Evolutionary conservation across 2,888 invertebrate genomes (phyloP).

Genomic region (Aphelenchoides bicaudatus): DNA sequence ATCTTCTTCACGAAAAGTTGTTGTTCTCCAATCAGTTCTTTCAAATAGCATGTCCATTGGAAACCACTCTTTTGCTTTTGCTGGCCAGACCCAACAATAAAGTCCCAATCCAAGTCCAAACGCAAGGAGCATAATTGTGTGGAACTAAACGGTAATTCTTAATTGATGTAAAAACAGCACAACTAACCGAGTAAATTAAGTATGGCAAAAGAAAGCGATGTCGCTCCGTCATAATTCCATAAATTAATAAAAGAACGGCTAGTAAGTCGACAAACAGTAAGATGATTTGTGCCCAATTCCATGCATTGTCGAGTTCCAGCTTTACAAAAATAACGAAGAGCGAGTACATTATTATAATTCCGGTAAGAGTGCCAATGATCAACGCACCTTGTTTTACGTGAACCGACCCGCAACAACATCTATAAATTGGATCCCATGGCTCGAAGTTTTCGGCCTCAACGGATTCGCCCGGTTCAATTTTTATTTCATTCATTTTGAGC

Average conservation of each 20-base stretch:
- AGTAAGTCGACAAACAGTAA: constrained; percentile 5
- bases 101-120: constrained; percentile 4
- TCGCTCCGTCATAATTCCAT: neutral
- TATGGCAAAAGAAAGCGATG: constrained; percentile 7
- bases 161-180: too few relatives aligned
- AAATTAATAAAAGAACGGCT: neutral
- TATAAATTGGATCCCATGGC: constrained; percentile 9
- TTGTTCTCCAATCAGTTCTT: neutral
- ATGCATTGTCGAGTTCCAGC: neutral
- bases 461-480: constrained; percentile 5
- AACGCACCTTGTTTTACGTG: constrained; percentile 9
- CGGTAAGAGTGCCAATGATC: constrained; percentile 1
- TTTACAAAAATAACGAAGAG: neutral
- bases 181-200: constrained; percentile 3
- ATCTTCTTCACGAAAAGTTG: too few relatives aligned
- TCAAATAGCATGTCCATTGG: constrained; percentile 10
- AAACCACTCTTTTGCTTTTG: neutral
- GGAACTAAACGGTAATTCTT: neutral
- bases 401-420: constrained; percentile 8
- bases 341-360: constrained; percentile 4
- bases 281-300: constrained; percentile 1
- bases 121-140: constrained; percentile 1
- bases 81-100: neutral
- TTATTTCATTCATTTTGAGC: too few relatives aligned
- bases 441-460: constrained; percentile 1